Percentiles rank a stretch among this genome's conserved stretches.
Conservation (phyloP, 2,113 vertebrate genomes). For the Phoenicopterus ruber region DNA sequence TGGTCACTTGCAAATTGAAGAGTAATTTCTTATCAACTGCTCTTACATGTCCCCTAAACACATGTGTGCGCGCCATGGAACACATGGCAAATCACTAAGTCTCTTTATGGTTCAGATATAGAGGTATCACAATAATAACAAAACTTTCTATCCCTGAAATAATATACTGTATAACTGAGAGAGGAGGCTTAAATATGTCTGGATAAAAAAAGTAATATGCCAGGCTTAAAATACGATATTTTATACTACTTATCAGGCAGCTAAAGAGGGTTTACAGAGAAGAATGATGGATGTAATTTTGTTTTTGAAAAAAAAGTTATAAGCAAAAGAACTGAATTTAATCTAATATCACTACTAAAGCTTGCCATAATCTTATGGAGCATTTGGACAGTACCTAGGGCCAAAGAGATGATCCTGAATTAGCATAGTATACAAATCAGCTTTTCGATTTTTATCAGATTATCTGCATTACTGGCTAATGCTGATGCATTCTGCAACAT, state of each 20-base stretch:
- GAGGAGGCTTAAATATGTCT: constrained; percentile 59
- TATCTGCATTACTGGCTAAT: constrained; percentile 80
- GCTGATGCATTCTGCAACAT: constrained; percentile 63
- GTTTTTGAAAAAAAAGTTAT: constrained; percentile 75
- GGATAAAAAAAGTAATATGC: constrained; percentile 44
- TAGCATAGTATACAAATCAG: constrained; percentile 84
- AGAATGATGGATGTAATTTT: constrained; percentile 86
- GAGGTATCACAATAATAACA: neutral
- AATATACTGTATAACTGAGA: constrained; percentile 26
- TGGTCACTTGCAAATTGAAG: neutral
- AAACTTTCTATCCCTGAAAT: constrained; percentile 13
- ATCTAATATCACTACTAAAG: constrained; percentile 88
- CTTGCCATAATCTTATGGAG: constrained; percentile 72
- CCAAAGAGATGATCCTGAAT: constrained; percentile 83
- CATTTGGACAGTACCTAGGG: constrained; percentile 73
- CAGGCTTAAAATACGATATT: constrained; percentile 58
- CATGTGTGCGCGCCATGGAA: neutral
- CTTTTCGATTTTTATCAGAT: constrained; percentile 84
- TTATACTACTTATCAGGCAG: constrained; percentile 55
- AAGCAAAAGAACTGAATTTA: constrained; percentile 85
- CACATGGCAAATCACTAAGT: neutral
- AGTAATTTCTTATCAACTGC: neutral
- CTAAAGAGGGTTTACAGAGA: constrained; percentile 75
- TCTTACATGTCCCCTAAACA: neutral
- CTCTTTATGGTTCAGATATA: neutral